phyloP scores from a whole-genome alignment of 2,113 vertebrate genomes.

The Chionis minor region DNA sequence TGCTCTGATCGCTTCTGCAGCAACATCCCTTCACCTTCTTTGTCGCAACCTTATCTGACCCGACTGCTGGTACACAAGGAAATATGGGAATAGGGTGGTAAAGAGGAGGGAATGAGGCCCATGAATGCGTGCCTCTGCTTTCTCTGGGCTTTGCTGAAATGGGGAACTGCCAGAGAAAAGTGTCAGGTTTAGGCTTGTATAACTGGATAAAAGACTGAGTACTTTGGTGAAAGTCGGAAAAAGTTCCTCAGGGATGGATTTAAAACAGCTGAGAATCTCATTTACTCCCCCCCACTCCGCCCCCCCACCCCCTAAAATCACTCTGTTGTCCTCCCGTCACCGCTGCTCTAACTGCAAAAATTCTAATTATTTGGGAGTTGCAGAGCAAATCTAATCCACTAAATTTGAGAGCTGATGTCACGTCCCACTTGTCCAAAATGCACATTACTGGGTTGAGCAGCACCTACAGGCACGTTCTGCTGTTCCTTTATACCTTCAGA shows the following conservation, averaged over 20 bases:
- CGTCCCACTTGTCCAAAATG: neutral
- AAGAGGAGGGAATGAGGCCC: neutral
- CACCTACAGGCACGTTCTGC: neutral
- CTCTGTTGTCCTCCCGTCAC: accelerated
- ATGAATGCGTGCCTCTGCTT: neutral
- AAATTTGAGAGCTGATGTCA: neutral
- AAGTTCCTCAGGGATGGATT: neutral
- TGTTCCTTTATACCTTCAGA: neutral
- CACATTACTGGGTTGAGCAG: neutral
- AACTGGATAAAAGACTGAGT: neutral
- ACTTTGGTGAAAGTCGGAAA: neutral
- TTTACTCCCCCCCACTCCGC: neutral
- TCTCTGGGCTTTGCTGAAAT: neutral
- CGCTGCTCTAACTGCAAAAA: neutral
- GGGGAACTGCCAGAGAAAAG: neutral
- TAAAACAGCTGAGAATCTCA: neutral
- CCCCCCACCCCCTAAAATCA: neutral
- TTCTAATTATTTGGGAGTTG: neutral
- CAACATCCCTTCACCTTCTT: neutral
- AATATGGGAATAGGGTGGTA: too few species aligned
- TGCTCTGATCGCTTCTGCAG: neutral
- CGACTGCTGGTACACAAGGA: too few species aligned
- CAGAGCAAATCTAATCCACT: neutral
- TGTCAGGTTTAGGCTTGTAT: neutral
- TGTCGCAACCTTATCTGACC: accelerated